Base-by-base conservation (phyloP, 53 echinoderm and acorn worm species). In the Arbacia lixula region DNA sequence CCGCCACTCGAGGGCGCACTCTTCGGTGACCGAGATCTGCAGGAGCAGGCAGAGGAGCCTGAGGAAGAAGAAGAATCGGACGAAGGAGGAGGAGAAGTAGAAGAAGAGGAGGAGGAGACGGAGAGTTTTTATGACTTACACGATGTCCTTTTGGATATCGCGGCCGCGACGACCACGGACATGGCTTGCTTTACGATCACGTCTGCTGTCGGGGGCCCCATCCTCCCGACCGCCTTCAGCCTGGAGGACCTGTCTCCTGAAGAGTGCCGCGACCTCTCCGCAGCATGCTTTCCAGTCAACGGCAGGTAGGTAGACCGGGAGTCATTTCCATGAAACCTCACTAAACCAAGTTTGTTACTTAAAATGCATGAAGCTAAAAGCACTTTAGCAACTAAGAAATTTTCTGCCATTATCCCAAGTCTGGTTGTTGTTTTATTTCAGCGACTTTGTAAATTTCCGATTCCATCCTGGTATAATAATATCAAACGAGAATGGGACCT, bases 181-280 rank as follows among this genome's bases (percentile, higher is more conserved):
- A 79, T 79, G 79, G 79, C 79, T 21, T 79, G 79, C 42, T 60
- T 79, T 5, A 79, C 79, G 22, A 22, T 79, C 60, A 60, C 79
- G 1, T 58, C 60, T 40, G 61, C 79, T 17, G 46, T 24, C 19
- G 39, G 56, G 5, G 26, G 56, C 35, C 4, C 33, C 32, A 21
- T 20, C 32, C 61, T 79, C 60, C 79, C 60, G 28, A 79, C 79
- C 0, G 79, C 79, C 38, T 79, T 79, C 79, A 79, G 79, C 40
- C 31, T 79, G n/a, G 79, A 79, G 41, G 79, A 79, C 58, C 79
- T 79, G 14, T 79, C 79, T 2, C 79, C 79, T 1, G 76, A 76
- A 21, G 76, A 53, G 30, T 76, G 76, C 55, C 22, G 35, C 27
- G 79, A 79, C 26, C 60, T 79, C 36, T 60, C 79, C 4, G 79